A percentile compares a stretch with the other conserved stretches of the same genome.
These are phyloP conservation scores for Oeneis ivallda DNA, from an alignment of 2,888 invertebrate species.

Conservation along the genomic window DNA sequence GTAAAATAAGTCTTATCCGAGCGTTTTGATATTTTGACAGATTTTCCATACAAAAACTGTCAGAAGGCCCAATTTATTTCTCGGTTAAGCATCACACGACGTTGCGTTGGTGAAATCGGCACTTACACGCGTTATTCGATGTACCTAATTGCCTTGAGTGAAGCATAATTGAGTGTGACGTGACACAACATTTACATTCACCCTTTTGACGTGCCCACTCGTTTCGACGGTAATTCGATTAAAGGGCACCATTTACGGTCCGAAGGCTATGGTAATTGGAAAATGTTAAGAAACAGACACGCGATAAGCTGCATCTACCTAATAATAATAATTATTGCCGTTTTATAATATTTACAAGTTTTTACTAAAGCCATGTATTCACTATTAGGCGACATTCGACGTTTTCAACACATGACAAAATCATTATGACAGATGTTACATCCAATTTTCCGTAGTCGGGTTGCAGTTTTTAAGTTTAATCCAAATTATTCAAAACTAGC, in stretches of 20 bases:
- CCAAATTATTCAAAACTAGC: no score
- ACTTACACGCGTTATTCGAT: neutral
- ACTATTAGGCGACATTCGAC: no score
- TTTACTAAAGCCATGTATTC: neutral
- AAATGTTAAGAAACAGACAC: neutral
- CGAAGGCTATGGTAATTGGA: conserved; percentile 1
- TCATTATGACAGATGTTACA: no score
- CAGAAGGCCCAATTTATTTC: no score
- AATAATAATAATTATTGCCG: neutral
- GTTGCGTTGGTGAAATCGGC: no score
- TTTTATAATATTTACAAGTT: neutral
- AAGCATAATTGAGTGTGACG: conserved; percentile 12
- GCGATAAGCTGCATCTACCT: neutral
- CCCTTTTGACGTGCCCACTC: neutral
- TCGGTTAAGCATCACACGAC: no score
- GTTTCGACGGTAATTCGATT: conserved; percentile 3
- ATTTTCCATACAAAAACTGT: no score
- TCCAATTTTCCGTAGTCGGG: no score
- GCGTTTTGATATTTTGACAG: no score
- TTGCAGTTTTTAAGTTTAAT: no score
- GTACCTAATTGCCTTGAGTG: conserved; percentile 13
- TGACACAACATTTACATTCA: conserved; percentile 17
- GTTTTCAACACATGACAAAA: no score
- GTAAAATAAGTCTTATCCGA: no score
- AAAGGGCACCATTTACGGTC: conserved; percentile 6